Percentiles rank a stretch among this genome's conserved stretches.
phyloP scores from a whole-genome alignment of 30 jellyfish, hydroid and myxozoan genomes.

The Clytia hemisphaerica region DNA sequence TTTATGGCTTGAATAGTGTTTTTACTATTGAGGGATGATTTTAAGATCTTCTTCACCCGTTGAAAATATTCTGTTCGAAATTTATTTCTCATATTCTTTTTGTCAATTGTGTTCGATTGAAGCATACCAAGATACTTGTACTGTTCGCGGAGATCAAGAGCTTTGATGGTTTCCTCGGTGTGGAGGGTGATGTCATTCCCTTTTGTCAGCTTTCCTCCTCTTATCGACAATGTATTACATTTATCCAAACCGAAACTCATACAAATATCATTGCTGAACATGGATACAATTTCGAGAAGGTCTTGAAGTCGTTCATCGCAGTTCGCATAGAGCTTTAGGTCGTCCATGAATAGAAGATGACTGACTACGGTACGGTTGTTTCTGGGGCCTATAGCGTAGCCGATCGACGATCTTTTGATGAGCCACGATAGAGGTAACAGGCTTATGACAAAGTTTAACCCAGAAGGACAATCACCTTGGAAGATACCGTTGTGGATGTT shows the following conservation, averaged over 20 bases:
- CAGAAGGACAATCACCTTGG: constrained; percentile 35
- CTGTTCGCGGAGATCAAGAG: not conserved
- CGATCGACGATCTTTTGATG: not conserved
- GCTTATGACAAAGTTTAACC: not conserved
- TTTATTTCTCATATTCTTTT: constrained; percentile 9
- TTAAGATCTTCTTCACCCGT: not conserved
- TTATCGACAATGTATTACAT: not conserved
- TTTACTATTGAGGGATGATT: constrained; percentile 5
- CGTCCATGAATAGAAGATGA: constrained; percentile 2
- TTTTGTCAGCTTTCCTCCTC: not conserved
- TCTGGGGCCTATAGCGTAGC: not conserved
- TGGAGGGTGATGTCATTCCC: not conserved
- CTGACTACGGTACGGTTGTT: not conserved
- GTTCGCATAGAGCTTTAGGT: not conserved
- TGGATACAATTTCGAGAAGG: not conserved
- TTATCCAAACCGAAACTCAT: constrained; percentile 23
- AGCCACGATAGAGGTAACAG: not conserved
- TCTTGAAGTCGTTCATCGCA: not conserved
- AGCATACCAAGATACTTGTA: not conserved
- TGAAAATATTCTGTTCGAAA: constrained; percentile 3
- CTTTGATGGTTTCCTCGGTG: not conserved
- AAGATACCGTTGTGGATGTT: constrained; percentile 19
- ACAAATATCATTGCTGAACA: constrained; percentile 26
- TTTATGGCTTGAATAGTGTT: constrained; percentile 22
- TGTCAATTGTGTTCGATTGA: constrained; percentile 8